phyloP scores from a whole-genome alignment of 2,888 invertebrate genomes.

The Brachypalpus laphriformis region DNA sequence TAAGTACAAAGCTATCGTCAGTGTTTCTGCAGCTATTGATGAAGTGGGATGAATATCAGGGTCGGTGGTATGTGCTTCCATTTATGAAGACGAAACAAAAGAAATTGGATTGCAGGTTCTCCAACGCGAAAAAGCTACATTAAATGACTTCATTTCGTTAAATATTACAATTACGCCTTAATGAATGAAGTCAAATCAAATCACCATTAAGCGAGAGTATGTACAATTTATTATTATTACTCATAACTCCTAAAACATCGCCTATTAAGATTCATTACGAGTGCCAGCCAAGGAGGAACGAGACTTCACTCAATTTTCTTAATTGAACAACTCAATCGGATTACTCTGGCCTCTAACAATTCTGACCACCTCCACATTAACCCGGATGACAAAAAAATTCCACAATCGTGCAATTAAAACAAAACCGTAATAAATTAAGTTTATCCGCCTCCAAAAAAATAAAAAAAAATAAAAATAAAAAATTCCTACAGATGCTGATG shows the following conservation, averaged over 20 bases:
- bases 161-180: slow-evolving; percentile 10
- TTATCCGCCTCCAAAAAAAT: slow-evolving; percentile 62
- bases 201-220: slow-evolving; percentile 20
- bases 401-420: slow-evolving; percentile 37
- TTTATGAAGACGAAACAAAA: neutral
- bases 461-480: too few species aligned
- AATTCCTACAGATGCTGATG: slow-evolving; percentile 45
- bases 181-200: slow-evolving; percentile 41
- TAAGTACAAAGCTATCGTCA: too few species aligned
- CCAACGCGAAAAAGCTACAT: neutral
- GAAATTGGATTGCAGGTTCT: neutral
- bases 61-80: neutral
- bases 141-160: slow-evolving; percentile 29
- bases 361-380: slow-evolving; percentile 50
- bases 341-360: slow-evolving; percentile 23
- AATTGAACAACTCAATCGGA: slow-evolving; percentile 62
- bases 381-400: slow-evolving; percentile 5
- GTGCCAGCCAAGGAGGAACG: neutral
- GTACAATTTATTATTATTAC: slow-evolving; percentile 5
- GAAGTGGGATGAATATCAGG: too few species aligned
- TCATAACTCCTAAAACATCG: slow-evolving; percentile 23
- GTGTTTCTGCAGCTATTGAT: too few species aligned
- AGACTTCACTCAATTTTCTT: slow-evolving; percentile 47
- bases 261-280: neutral
- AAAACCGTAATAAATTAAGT: slow-evolving; percentile 60